Evolutionary conservation across 2,888 invertebrate genomes (phyloP), one percentile per base, ranked within the genome.

Genomic region (Campaea margaritaria): DNA sequence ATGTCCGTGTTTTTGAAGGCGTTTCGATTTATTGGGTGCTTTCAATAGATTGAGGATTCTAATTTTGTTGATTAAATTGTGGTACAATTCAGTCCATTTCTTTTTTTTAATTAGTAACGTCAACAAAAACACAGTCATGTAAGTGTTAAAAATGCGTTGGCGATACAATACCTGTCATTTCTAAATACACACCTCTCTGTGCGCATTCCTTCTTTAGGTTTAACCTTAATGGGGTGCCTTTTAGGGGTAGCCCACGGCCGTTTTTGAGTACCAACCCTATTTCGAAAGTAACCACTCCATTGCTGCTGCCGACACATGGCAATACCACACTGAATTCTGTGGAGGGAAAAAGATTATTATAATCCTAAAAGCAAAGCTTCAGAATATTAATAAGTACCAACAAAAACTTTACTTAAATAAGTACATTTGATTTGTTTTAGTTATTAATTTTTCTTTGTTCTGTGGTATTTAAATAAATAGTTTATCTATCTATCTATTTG

Each of bases 201-300:
- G 96, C 96, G 94, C 98, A 98, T 94, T 98, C 97, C 95, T 98
- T 98, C 91, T 96, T 95, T 84, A 98, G 94, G 89, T 95, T 96
- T 82, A 98, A 93, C 78, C 97, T 94, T 76, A 98, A 93, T 63
- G 98, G 98, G 79, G 97, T 98, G 79, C 97, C 97, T 81, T 96
- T 96, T 74, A 98, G 90, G 67, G 96, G 95, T 82, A 95, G 94
- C 65, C 96, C 96, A 85, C 95, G 95, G 72, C 96, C 94, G 79
- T 95, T 96, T 88, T 96, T 95, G 78, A 98, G 96, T 76, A 96
- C 94, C 72, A 98, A 93, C 66, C 97, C 97, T 83, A 98, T 96
- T 74, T 96, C 96, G 88, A 98, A 97, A 69, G 96, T 95, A 39
- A 97, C 97, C 70, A 97, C 95, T 52, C 98, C 98, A 73, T 97